Evolutionary conservation across 2,113 vertebrate genomes (phyloP).

Genomic region (Ammospiza nelsoni): DNA sequence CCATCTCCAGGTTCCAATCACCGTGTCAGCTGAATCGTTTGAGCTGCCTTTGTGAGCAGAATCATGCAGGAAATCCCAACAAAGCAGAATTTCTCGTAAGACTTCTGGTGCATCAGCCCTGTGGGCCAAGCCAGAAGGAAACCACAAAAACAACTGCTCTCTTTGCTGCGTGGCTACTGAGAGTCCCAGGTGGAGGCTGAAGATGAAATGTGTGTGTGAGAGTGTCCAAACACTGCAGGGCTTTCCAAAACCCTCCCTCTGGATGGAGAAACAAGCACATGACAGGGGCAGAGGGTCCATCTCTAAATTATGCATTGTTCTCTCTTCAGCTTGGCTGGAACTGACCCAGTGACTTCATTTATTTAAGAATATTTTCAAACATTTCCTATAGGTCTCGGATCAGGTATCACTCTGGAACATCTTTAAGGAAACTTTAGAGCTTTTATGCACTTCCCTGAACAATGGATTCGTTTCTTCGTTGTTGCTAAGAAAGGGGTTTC

Average conservation of each 20-base stretch:
- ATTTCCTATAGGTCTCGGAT: not conserved
- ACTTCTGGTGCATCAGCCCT: conserved; percentile 47
- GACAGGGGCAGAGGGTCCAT: not conserved
- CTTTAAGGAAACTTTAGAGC: conserved; percentile 21
- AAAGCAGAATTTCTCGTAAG: conserved; percentile 61
- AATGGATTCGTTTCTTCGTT: not conserved
- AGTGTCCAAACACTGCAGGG: not conserved
- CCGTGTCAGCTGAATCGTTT: conserved; percentile 28
- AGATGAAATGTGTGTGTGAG: not conserved
- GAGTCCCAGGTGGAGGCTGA: conserved; percentile 47
- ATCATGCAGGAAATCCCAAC: conserved; percentile 57
- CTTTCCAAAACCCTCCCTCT: not conserved
- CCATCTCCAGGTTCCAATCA: conserved; percentile 38
- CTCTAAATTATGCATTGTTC: not conserved
- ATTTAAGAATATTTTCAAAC: not conserved
- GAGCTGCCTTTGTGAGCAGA: conserved; percentile 41
- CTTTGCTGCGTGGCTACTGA: not conserved
- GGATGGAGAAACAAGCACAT: not conserved
- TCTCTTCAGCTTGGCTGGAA: conserved; percentile 35
- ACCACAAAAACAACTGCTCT: conserved; percentile 55
- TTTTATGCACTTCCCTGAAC: not conserved
- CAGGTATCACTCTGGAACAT: not conserved
- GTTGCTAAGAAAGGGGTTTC: not conserved
- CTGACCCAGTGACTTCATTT: not conserved
- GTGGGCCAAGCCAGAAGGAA: conserved; percentile 27